Evolutionary conservation across 1,140 invertebrate genomes (phyloP), one percentile per base, ranked within the genome.

Genomic region (Drosophila biarmipes): DNA sequence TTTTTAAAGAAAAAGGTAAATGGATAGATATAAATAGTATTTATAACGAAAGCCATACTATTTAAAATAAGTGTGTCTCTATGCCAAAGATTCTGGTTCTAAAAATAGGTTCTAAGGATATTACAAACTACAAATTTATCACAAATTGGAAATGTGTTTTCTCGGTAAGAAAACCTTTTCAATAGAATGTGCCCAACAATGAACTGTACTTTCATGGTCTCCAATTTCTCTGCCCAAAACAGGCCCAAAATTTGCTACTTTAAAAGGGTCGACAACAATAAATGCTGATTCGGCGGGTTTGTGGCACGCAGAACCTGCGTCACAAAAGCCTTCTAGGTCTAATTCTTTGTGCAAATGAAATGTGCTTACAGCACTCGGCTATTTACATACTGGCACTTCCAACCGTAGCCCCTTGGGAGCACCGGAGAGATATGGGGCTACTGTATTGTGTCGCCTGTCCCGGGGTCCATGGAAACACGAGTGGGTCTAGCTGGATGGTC

Each of bases 281-380:
- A 69, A 69, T 21, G 49, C 63, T 46, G 49, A 68, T 55, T 38
- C 19, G 42, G 34, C 14, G 7, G 31, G n/a, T 12, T 53, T n/a
- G 40, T 3, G 12, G n/a, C n/a, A n/a, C 14, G 6, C 40, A 62
- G 37, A 14, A 34, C 21, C 35, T 29, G 0, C 21, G 17, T 35
- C 4, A 21, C 15, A 38, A 53, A 37, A 38, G 21, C 40, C 63
- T 52, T 48, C 51, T 43, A 71, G 66, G 53, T 57, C 68, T 72
- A 71, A 71, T 58, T 72, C 66, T 71, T 71, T 72, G 68, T 72
- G 29, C 45, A 71, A 72, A 49, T 69, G 63, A 54, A 73, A 54
- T 73, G 69, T 73, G 69, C 73, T 73, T 73, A 73, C 49, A 54
- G 69, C 17, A 45, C 24, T 54, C n/a, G 49, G 14, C 48, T 37